Evolutionary conservation across 1,140 invertebrate genomes (phyloP), one percentile per base, ranked within the genome.

Genomic region (Drosophila tristis): DNA sequence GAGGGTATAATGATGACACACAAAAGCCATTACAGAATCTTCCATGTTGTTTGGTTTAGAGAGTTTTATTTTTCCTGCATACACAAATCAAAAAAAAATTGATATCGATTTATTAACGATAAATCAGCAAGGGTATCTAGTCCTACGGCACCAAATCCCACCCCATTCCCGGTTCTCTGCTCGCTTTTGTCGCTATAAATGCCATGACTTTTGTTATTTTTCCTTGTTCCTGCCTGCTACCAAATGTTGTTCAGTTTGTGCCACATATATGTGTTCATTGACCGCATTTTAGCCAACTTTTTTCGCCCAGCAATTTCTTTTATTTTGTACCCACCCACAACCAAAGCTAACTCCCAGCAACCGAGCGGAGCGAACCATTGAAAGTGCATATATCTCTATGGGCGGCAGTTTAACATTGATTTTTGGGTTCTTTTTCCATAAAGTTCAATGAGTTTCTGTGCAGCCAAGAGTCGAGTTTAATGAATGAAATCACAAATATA

Each of bases 361-460:
- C 35, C 35, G 11, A 13, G 11, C 35, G 11, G 4, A 39, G 9
- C 35, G 4, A 39, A 56, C 71, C 71, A 81, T 89, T 62, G 67
- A 72, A 82, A 79, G 65, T 75, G 64, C 66, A 68, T 70, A 70
- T 49, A 57, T 70, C 66, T 31, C 43, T 82, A 75, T 75, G 56
- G 0, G 8, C 8, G 61, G 59, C 39, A 58, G 64, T 59, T 79
- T 76, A 62, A 68, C 72, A 89, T 84, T 84, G 82, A 84, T 84
- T 87, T 68, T 78, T 11, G 35, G 57, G 51, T 43, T 70, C 26
- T 43, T 59, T 25, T 25, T 4, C 53, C 75, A 72, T 89, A 76
- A 89, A 87, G 75, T 89, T 76, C 74, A 75, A 89, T 73, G 82
- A 84, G 84, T 76, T 89, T 87, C 58, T 66, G 25, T 3, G 23